Evolutionary conservation across 2,888 invertebrate genomes (phyloP), one percentile per base, ranked within the genome.

Genomic region (Tenthredo distinguenda): DNA sequence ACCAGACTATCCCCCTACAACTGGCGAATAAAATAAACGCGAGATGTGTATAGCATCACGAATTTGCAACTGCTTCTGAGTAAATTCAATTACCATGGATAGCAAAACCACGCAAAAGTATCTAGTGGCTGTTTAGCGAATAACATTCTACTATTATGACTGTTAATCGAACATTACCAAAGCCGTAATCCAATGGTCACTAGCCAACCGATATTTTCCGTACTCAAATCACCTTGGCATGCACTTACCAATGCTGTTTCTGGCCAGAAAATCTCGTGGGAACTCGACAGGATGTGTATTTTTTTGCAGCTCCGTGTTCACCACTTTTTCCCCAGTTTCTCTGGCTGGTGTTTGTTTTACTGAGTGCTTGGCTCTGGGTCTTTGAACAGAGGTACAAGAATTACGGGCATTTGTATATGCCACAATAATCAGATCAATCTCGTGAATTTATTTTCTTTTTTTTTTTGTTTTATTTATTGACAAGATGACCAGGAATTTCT

Each of bases 241-340:
- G 37, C 81, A 81, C 58, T 81, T 81, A 81, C 81, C 34, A 34
- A 81, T 81, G 62, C 81, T 81, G 37, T 58, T 65, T 81, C 40
- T 62, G 62, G 34, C 15, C 37, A 58, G 65, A 88, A 91, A 91
- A 91, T 90, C 90, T 90, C 91, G 90, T 90, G 91, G 90, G 90
- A 91, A 91, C 87, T 81, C 40, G 21, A 37, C 87, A 87, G 89
- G 89, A 89, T 89, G 89, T 90, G 90, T 89, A 87, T 85, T 87
- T 72, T 84, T 86, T 84, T 81, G 82, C 84, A 84, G 85, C 79
- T 68, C 81, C 82, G 40, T 58, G 18, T 34, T 62, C 31, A 15
- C 84, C 50, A 31, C 86, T 86, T 79, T 55, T 84, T 72, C 58
- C 77, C 77, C 82, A 26, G 84, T 84, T 84, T 58, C 58, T 58